Conservation (phyloP, 2,113 vertebrate genomes). For the Chlorodrepanis virens region DNA sequence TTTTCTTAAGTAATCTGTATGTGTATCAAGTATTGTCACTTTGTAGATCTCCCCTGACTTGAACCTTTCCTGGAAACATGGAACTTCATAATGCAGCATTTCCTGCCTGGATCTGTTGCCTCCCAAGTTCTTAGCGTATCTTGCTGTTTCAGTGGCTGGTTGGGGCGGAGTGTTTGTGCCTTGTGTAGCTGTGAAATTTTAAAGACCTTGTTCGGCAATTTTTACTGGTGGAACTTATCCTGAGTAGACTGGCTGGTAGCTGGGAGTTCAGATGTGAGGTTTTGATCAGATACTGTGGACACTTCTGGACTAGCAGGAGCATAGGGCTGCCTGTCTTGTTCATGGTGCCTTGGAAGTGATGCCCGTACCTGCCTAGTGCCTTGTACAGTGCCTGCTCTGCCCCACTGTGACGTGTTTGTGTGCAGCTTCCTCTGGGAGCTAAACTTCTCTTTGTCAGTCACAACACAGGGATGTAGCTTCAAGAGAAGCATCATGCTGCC, state of each 20-base stretch:
- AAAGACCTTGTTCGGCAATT: neutral
- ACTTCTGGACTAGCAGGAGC: neutral
- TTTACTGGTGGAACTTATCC: neutral
- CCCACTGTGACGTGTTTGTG: neutral
- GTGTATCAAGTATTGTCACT: neutral
- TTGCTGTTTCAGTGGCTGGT: neutral
- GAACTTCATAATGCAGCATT: neutral
- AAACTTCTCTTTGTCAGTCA: constrained; percentile 6
- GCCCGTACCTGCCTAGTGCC: rapidly evolving
- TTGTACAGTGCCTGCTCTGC: neutral
- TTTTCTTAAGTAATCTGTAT: neutral
- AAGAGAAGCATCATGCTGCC: constrained; percentile 7
- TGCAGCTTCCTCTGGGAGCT: neutral
- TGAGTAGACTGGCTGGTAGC: rapidly evolving
- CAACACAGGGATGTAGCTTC: neutral
- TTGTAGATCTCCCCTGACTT: neutral
- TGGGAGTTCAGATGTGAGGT: neutral
- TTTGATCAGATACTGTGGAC: neutral
- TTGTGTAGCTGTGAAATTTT: neutral
- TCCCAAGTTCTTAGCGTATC: rapidly evolving
- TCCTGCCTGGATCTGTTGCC: neutral
- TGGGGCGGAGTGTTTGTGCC: neutral
- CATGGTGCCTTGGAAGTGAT: rapidly evolving
- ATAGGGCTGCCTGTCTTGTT: neutral
- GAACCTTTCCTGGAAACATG: neutral